Percentiles rank a stretch among this genome's conserved stretches.
phyloP scores from a whole-genome alignment of 2,113 vertebrate genomes.

The Chionomys nivalis region DNA sequence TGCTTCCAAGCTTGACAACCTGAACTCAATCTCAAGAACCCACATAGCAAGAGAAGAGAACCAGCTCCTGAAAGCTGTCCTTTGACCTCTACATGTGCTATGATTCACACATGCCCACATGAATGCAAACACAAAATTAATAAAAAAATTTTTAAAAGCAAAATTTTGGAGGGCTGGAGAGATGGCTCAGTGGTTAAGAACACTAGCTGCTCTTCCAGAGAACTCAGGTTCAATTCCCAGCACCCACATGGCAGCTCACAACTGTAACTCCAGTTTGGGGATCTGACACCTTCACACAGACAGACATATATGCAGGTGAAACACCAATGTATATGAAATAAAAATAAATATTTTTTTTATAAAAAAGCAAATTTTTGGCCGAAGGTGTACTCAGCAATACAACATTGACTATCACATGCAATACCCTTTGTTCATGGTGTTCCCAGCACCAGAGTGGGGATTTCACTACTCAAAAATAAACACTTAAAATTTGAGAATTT shows the following conservation, averaged over 20 bases:
- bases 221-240: too few species aligned
- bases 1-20: neutral
- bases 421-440: neutral
- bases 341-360: neutral
- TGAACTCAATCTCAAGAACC: neutral
- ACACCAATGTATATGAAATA: too few species aligned
- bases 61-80: neutral
- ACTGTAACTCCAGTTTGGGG: too few species aligned
- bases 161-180: neutral
- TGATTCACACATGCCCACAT: neutral
- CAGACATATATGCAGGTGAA: too few species aligned
- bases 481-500: neutral
- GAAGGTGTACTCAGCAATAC: neutral
- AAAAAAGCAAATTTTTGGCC: neutral
- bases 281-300: too few species aligned
- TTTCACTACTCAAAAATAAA: neutral
- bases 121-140: neutral
- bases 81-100: neutral
- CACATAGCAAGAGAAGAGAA: neutral
- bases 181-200: too few species aligned
- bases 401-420: neutral
- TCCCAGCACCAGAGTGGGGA: neutral
- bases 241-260: too few species aligned
- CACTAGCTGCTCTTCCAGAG: too few species aligned
- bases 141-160: neutral